phyloP scores from a whole-genome alignment of 2,888 invertebrate genomes.

The Incurvaria masculella region DNA sequence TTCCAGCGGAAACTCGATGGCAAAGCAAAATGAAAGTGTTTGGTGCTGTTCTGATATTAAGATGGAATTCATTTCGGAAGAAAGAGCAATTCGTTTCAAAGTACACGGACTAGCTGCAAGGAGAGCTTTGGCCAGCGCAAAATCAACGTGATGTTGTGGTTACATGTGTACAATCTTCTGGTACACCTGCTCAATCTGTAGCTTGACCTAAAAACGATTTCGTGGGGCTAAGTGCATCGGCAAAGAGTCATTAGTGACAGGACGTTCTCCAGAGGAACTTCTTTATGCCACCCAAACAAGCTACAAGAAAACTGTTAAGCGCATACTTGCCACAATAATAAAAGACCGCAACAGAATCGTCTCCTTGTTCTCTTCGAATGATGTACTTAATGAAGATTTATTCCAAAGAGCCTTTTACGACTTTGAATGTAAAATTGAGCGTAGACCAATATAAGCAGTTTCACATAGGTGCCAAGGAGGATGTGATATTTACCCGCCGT shows the following conservation, averaged over 20 bases:
- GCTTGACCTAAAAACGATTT: not conserved
- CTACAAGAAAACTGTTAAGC: not conserved
- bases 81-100: constrained; percentile 3
- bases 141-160: not conserved
- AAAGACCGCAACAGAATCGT: not conserved
- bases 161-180: not conserved
- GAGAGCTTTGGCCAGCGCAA: constrained; percentile 5
- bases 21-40: constrained; percentile 3
- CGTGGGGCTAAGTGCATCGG: not conserved
- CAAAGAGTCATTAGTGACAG: not conserved
- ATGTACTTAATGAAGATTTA: not conserved
- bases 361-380: not conserved
- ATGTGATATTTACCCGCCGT: not conserved
- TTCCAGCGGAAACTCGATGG: constrained; percentile 2
- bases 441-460: not conserved
- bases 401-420: not conserved
- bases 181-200: not conserved
- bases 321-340: not conserved
- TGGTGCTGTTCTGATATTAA: constrained; percentile 3
- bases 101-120: constrained; percentile 1
- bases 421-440: not conserved
- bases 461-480: not conserved
- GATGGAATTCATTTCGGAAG: constrained; percentile 4
- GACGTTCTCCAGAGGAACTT: not conserved
- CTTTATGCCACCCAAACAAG: not conserved